Evolutionary conservation across 1,140 invertebrate species (phyloP).

Genomic region (Panagrolaimus sp.): DNA sequence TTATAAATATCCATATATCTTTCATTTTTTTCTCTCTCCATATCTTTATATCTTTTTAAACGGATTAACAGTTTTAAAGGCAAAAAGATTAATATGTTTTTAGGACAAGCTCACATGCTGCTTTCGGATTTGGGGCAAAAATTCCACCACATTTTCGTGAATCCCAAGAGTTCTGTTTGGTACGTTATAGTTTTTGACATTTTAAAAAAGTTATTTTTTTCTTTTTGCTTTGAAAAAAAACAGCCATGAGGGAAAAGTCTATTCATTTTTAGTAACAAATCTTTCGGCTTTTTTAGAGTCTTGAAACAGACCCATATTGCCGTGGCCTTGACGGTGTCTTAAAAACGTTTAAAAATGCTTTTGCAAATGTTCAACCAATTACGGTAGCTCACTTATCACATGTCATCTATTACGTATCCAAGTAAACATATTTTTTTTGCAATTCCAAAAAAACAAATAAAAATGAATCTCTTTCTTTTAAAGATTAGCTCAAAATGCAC

Average conservation of each 20-base stretch:
- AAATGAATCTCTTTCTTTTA: constrained; percentile 19
- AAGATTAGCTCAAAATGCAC: constrained; percentile 46
- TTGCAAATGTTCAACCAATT: constrained; percentile 48
- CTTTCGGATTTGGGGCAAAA: constrained; percentile 56
- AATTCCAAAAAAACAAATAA: not conserved
- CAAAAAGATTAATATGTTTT: constrained; percentile 20
- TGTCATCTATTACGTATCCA: constrained; percentile 53
- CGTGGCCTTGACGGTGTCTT: constrained; percentile 47
- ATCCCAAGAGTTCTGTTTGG: constrained; percentile 54
- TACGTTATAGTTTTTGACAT: constrained; percentile 20
- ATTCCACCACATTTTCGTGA: constrained; percentile 51
- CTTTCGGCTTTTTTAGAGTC: constrained; percentile 31
- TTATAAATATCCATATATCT: constrained; percentile 7
- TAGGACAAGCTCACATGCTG: constrained; percentile 43
- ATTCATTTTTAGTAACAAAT: too few relatives aligned
- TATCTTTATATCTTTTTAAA: not conserved
- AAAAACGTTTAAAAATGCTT: constrained; percentile 43
- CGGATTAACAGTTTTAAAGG: not conserved
- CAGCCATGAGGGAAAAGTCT: too few relatives aligned
- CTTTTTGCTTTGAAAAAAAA: too few relatives aligned
- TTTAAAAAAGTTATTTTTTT: not conserved
- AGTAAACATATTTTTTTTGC: constrained; percentile 32
- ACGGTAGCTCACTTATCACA: constrained; percentile 53
- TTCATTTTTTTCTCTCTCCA: constrained; percentile 22
- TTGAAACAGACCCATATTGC: constrained; percentile 48